These are phyloP conservation scores for Phoeniculus purpureus DNA, from an alignment of 2,797 vertebrate genomes.

Conservation along the genomic window DNA sequence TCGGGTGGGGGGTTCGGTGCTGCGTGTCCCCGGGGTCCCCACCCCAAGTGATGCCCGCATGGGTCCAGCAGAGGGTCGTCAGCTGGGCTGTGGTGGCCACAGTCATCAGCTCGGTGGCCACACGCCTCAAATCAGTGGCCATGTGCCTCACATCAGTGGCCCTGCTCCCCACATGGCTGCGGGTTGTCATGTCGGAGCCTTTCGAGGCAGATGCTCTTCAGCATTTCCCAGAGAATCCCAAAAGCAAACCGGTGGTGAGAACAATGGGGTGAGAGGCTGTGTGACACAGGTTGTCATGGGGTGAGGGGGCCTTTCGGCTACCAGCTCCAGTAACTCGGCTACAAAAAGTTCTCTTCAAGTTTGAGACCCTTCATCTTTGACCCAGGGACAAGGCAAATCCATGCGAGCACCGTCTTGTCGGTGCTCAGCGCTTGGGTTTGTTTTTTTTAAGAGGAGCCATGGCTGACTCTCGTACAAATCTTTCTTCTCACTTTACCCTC, in stretches of 20 bases:
- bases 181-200: background rate
- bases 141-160: background rate
- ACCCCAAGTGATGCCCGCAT: background rate
- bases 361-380: background rate
- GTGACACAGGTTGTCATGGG: background rate
- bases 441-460: slow-evolving; percentile 25
- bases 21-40: background rate
- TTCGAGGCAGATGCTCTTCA: background rate
- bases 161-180: accelerated
- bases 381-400: slow-evolving; percentile 34
- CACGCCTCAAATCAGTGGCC: no score
- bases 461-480: slow-evolving; percentile 59
- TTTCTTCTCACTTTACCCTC: slow-evolving; percentile 51
- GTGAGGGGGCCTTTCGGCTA: background rate
- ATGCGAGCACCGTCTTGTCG: background rate
- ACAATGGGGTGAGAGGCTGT: slow-evolving; percentile 15
- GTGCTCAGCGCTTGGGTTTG: background rate
- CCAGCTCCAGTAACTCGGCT: accelerated
- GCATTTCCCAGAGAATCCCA: background rate
- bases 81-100: accelerated
- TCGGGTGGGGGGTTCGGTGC: background rate
- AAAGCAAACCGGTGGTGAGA: slow-evolving; percentile 31
- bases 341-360: slow-evolving; percentile 44
- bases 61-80: no score
- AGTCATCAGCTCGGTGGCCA: no score